Evolutionary conservation across 2,113 vertebrate genomes (phyloP), one percentile per base, ranked within the genome.

Genomic region (Aplodontia rufa): DNA sequence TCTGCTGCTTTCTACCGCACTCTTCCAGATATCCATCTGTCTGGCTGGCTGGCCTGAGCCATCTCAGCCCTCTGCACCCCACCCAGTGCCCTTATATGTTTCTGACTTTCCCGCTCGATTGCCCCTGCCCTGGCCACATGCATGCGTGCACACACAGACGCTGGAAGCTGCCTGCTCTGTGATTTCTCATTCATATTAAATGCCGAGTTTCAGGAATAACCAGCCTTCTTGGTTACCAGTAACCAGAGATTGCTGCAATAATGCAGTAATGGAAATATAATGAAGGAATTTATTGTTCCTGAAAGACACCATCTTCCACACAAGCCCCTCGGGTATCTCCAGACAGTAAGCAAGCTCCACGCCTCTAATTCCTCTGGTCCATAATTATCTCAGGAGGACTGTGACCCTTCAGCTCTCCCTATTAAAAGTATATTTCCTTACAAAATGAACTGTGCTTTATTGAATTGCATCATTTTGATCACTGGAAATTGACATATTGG

Each of bases 401-500:
- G 24, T 78, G 97, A 98, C 97, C 97, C 97, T 93, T 81, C 0
- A 0, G 95, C 91, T 95, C 97, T 97, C 94, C 96, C 97, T 92
- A 96, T 98, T 98, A 96, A 95, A 96, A 97, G 98, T 93, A 51
- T 95, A 97, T 96, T 97, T 96, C 90, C 85, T 98, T 98, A 96
- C 96, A 97, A 97, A 98, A 96, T 87, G 76, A 95, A 62, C 47
- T 95, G 96, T 95, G 92, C 96, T 97, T 98, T 98, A 98, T 97
- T 98, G 97, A 98, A 98, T 93, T 83, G 95, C 91, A 53, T 97
- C 97, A 93, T 98, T 98, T 97, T 98, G 98, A 98, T 98, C 97
- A 72, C 95, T 95, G 93, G 94, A 97, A 98, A 98, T 93, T 98
- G 98, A 98, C 97, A 97, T 98, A 96, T 94, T 98, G 95, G 97